These are phyloP conservation scores for Candidula unifasciata DNA, from an alignment of 2,888 invertebrate species.

Conservation along the genomic window DNA sequence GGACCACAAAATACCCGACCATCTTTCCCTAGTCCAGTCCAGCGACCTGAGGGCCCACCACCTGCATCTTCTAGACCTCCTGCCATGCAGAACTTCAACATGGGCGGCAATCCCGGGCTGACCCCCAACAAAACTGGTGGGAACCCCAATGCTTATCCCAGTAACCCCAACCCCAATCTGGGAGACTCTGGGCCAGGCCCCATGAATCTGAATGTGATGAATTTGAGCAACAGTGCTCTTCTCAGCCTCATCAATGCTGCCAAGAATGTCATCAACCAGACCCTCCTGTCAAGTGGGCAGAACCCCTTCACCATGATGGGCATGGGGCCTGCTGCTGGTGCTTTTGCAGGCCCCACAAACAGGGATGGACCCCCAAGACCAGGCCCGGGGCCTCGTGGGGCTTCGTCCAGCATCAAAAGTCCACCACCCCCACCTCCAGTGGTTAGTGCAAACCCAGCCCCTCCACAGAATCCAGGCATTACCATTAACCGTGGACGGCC, in stretches of 20 bases:
- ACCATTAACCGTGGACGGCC: not conserved
- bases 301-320: constrained; percentile 43
- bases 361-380: constrained; percentile 21
- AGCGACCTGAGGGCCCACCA: constrained; percentile 61
- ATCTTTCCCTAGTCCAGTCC: constrained; percentile 69
- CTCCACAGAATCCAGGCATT: not conserved
- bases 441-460: not conserved
- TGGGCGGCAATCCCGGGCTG: not conserved
- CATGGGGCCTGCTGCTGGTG: not conserved
- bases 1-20: constrained; percentile 44
- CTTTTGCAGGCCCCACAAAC: not conserved
- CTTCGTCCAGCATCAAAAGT: constrained; percentile 6
- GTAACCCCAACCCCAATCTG: too few relatives aligned
- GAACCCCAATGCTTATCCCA: not conserved
- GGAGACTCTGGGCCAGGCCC: not conserved
- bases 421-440: not conserved
- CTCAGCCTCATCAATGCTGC: constrained; percentile 40
- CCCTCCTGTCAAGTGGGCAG: constrained; percentile 5
- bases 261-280: constrained; percentile 29
- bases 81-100: not conserved
- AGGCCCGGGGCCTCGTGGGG: not conserved
- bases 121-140: not conserved
- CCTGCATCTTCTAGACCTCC: constrained; percentile 33
- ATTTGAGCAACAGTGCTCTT: constrained; percentile 20
- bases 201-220: constrained; percentile 35